A percentile compares a stretch with the other conserved stretches of the same genome.
Conservation (phyloP, 2,888 invertebrate species). For the Crepidodera aurea region DNA sequence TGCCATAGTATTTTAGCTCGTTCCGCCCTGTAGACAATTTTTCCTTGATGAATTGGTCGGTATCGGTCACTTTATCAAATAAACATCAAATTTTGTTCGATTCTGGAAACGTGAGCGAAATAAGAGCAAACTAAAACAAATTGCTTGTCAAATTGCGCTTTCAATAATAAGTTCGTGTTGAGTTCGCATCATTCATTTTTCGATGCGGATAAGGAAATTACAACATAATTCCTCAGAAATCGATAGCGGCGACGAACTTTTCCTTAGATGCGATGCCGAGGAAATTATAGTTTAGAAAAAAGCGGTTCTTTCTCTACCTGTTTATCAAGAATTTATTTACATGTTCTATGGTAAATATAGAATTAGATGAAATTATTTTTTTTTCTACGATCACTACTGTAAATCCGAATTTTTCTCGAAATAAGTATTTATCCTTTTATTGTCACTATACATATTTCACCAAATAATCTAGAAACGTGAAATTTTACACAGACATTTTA, state of each 20-base stretch:
- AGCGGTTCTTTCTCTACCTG: background rate
- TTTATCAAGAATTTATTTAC: too few species aligned
- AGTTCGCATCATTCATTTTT: slow-evolving; percentile 61
- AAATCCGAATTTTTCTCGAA: too few species aligned
- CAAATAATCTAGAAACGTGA: too few species aligned
- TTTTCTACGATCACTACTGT: too few species aligned
- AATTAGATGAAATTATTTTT: too few species aligned
- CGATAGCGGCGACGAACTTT: slow-evolving; percentile 25
- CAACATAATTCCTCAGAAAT: slow-evolving; percentile 55
- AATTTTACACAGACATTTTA: too few species aligned
- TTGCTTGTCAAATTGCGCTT: slow-evolving; percentile 60
- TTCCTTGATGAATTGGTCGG: too few species aligned
- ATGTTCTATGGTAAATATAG: too few species aligned
- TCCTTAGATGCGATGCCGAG: background rate
- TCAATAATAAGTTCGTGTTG: slow-evolving; percentile 62
- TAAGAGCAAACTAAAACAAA: slow-evolving; percentile 57
- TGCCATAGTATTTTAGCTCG: too few species aligned
- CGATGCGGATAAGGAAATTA: slow-evolving; percentile 61
- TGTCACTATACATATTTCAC: too few species aligned
- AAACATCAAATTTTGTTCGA: slow-evolving; percentile 25
- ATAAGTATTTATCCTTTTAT: too few species aligned
- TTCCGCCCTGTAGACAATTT: too few species aligned
- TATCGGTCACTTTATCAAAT: slow-evolving; percentile 31
- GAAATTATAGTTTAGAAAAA: slow-evolving; percentile 4
- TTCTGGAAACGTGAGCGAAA: slow-evolving; percentile 35